Percentiles rank a stretch among this genome's conserved stretches.
These are phyloP conservation scores for Hirtodrosophila cameraria DNA, from an alignment of 2,888 invertebrate species.

Conservation along the genomic window DNA sequence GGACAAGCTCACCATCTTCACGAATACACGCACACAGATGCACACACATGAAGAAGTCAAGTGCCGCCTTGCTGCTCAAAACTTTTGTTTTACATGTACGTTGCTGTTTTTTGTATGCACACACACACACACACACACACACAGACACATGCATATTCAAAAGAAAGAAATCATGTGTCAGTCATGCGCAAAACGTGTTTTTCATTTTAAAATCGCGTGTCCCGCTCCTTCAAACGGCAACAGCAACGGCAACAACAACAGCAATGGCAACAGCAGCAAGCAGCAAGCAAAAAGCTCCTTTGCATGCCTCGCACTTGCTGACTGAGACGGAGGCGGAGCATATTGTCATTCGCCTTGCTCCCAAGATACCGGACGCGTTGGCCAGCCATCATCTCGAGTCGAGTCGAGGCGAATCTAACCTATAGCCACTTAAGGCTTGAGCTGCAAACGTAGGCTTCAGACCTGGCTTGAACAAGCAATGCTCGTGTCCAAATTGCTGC, in stretches of 20 bases:
- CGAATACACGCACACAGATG: constrained; percentile 17
- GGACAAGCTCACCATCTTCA: constrained; percentile 21
- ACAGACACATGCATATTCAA: constrained; percentile 27
- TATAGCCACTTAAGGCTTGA: constrained; percentile 25
- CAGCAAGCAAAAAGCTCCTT: constrained; percentile 59
- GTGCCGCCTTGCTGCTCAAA: constrained; percentile 48
- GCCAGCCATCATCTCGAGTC: constrained; percentile 45
- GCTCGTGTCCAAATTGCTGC: constrained; percentile 6
- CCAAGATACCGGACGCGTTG: constrained; percentile 36
- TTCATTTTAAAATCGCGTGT: constrained; percentile 77
- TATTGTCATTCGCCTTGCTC: constrained; percentile 59
- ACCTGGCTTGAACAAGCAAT: constrained; percentile 31
- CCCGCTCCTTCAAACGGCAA: constrained; percentile 57
- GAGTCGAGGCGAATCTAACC: constrained; percentile 9
- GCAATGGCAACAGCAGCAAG: too few relatives aligned
- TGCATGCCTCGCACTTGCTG: constrained; percentile 69
- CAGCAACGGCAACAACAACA: constrained; percentile 9
- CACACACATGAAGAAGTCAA: constrained; percentile 10
- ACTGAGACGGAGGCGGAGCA: constrained; percentile 81
- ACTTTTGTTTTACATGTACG: constrained; percentile 41
- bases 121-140: too few relatives aligned
- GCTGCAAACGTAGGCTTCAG: constrained; percentile 13
- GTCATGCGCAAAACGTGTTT: constrained; percentile 81
- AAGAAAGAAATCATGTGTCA: constrained; percentile 69
- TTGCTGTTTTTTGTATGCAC: constrained; percentile 15